phyloP scores from a whole-genome alignment of 2,888 invertebrate genomes.

The Ophion ventricosus region DNA sequence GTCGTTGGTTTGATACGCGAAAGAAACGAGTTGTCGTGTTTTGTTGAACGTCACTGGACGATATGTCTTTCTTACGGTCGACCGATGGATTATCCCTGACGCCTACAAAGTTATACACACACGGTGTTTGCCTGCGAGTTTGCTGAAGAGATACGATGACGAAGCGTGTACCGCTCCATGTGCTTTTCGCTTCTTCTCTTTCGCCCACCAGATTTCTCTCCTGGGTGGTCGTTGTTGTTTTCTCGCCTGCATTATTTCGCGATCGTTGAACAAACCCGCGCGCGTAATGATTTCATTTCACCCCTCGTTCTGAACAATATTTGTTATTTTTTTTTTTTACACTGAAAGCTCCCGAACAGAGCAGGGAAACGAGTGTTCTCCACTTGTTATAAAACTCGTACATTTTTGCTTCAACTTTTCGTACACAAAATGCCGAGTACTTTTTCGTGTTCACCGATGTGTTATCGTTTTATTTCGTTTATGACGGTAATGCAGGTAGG shows the following conservation, averaged over 20 bases:
- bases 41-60: slow-evolving; percentile 56
- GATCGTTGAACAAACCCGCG: background rate
- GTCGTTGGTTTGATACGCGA: slow-evolving; percentile 26
- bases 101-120: slow-evolving; percentile 54
- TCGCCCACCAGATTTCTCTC: slow-evolving; percentile 16
- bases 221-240: slow-evolving; percentile 26
- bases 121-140: slow-evolving; percentile 18
- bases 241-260: slow-evolving; percentile 1
- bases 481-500: background rate
- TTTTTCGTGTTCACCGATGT: background rate
- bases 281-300: background rate
- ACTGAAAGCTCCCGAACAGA: background rate
- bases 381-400: too few species aligned
- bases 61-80: slow-evolving; percentile 63
- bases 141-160: slow-evolving; percentile 31
- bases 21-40: slow-evolving; percentile 57
- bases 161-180: slow-evolving; percentile 29
- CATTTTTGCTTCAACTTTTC: too few species aligned
- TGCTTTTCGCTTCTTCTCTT: background rate
- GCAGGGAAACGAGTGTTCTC: too few species aligned
- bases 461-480: background rate
- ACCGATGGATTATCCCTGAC: slow-evolving; percentile 51
- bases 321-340: background rate
- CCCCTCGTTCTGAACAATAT: slow-evolving; percentile 2
- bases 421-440: background rate